phyloP scores from a whole-genome alignment of 2,888 invertebrate species.

The Tenthredo scrophulariae region DNA sequence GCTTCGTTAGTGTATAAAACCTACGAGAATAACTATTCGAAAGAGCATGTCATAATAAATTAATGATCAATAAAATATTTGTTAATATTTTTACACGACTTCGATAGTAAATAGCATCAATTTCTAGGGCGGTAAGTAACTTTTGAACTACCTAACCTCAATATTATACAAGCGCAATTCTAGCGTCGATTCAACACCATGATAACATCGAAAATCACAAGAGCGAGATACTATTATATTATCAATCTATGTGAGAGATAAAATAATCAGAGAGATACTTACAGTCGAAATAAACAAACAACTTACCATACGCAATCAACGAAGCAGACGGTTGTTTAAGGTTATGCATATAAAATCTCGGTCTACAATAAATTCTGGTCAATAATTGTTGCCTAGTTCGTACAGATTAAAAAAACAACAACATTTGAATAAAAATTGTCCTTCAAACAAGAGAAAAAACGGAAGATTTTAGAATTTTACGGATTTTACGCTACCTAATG shows the following conservation, averaged over 20 bases:
- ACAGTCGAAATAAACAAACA: neutral
- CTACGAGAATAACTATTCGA: neutral
- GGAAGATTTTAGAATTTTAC: neutral
- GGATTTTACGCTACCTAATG: neutral
- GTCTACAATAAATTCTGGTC: neutral
- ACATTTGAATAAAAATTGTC: neutral
- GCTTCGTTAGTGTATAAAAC: neutral
- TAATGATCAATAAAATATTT: neutral
- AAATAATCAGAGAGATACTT: neutral
- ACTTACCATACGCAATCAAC: neutral
- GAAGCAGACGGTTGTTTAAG: conserved; percentile 2
- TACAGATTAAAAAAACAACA: neutral
- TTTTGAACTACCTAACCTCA: conserved; percentile 15
- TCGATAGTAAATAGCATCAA: neutral
- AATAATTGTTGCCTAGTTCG: neutral
- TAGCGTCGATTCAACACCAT: neutral
- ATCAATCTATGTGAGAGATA: neutral
- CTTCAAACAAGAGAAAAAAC: neutral
- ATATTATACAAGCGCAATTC: neutral
- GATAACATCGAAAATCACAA: neutral
- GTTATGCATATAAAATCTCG: neutral
- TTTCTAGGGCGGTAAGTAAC: neutral
- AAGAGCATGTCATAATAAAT: neutral
- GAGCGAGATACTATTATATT: neutral
- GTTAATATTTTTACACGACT: neutral